These are phyloP conservation scores for Nematolebias whitei DNA, from an alignment of 2,113 vertebrate genomes.

Conservation along the genomic window DNA sequence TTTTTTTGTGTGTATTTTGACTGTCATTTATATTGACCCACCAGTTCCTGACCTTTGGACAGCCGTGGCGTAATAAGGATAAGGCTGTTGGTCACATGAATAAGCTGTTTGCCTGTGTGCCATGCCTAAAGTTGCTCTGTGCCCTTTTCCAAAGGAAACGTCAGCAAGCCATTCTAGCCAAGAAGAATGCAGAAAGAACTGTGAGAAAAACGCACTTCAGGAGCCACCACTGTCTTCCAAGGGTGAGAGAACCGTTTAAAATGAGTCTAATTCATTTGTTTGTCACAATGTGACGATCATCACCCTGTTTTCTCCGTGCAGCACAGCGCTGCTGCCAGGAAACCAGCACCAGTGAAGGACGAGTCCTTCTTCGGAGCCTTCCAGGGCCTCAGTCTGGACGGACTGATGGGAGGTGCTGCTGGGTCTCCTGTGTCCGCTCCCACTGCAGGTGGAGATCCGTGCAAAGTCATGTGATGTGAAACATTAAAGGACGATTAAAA, in stretches of 20 bases:
- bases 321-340: constrained; percentile 35
- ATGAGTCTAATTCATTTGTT: too few relatives aligned
- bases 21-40: too few relatives aligned
- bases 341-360: constrained; percentile 41
- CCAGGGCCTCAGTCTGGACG: constrained; percentile 72
- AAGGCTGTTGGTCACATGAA: constrained; percentile 35
- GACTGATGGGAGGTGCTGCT: constrained; percentile 32
- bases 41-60: constrained; percentile 12
- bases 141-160: constrained; percentile 69
- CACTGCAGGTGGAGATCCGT: constrained; percentile 59
- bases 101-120: constrained; percentile 54
- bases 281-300: background rate
- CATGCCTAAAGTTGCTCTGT: constrained; percentile 26
- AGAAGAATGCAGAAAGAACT: constrained; percentile 76
- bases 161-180: constrained; percentile 71
- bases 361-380: constrained; percentile 78
- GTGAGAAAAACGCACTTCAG: constrained; percentile 73
- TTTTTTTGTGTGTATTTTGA: too few relatives aligned
- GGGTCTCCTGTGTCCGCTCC: constrained; percentile 15
- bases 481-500: constrained; percentile 11
- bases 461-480: constrained; percentile 77
- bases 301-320: constrained; percentile 8
- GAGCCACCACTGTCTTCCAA: constrained; percentile 79
- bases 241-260: constrained; percentile 57
- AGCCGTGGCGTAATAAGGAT: constrained; percentile 46